Base-by-base conservation (phyloP, 2,888 invertebrate genomes). In the Amphipyra berbera region DNA sequence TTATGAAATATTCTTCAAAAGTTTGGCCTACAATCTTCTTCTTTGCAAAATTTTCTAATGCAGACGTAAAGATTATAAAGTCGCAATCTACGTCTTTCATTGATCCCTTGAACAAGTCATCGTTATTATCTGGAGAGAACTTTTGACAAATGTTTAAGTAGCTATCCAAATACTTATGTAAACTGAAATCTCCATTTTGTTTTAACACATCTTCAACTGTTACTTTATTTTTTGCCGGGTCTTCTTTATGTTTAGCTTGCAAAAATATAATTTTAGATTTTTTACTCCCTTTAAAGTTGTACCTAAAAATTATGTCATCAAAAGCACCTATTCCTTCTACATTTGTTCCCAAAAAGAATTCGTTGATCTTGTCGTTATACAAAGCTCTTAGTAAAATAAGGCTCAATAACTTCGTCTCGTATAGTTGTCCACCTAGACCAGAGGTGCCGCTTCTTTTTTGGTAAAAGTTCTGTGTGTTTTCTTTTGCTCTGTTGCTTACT, bases 301-400 rank as follows among this genome's bases (percentile, higher is more conserved):
- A 76, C 45, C 56, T 76, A 9, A 78, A 69, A 44, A 64, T 48
- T 21, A 78, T 69, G 52, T 79, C 79, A 57, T 79, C 79, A 21
- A 79, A 71, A 35, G 73, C 77, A 13, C 76, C 79, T 1, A 74
- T 27, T 0, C 48, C 65, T 0, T 59, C 48, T 0, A 76, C 44
- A 21, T 72, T 78, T 40, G 62, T 62, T 50, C 49, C 63, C n/a
- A 68, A 30, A 40, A 13, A 37, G 38, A 68, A 64, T 30, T 61
- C 21, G 6, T 21, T 54, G 8, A 74, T 54, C 5, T 68, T 46
- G 4, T 65, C 14, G 27, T 53, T 45, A 42, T 54, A 45, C 7
- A 68, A 50, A 21, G 63, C 66, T 48, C 68, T 68, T 6, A 73
- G 30, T 41, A 73, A 68, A 13, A 76, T 58, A 41, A 78, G 58